Conservation (phyloP, 2,113 vertebrate genomes). For the Poecilia latipinna region DNA sequence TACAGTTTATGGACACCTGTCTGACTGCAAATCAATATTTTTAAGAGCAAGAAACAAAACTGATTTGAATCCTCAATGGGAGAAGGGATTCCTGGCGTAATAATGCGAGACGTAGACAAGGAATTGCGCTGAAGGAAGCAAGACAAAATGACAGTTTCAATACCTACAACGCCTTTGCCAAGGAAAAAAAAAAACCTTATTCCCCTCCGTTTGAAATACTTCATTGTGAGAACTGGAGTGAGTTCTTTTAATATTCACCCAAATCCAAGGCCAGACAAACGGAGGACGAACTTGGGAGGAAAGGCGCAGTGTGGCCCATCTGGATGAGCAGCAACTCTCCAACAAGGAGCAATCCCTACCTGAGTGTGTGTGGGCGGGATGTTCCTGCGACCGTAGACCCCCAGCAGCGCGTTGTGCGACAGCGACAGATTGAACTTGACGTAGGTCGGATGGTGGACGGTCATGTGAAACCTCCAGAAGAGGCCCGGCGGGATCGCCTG, state of each 20-base stretch:
- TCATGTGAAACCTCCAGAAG: slow-evolving; percentile 98
- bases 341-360: slow-evolving; percentile 77
- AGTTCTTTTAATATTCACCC: slow-evolving; percentile 2
- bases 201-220: neutral
- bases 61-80: neutral
- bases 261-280: slow-evolving; percentile 19
- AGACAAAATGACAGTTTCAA: neutral
- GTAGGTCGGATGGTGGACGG: slow-evolving; percentile 94
- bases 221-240: neutral
- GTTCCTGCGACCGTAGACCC: slow-evolving; percentile 97
- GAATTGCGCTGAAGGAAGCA: neutral
- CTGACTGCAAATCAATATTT: slow-evolving; percentile 12
- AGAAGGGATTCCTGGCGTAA: neutral
- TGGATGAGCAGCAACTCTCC: slow-evolving; percentile 40
- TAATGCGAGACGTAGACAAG: neutral
- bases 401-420: slow-evolving; percentile 93
- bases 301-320: slow-evolving; percentile 43
- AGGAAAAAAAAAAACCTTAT: neutral
- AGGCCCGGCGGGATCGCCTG: slow-evolving; percentile 94
- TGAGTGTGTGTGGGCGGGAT: slow-evolving; percentile 98
- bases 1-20: slow-evolving; percentile 27
- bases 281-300: neutral
- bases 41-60: slow-evolving; percentile 3
- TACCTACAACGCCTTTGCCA: neutral
- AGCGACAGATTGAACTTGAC: slow-evolving; percentile 97